A percentile compares a stretch with the other conserved stretches of the same genome.
Conservation (phyloP, 2,888 invertebrate genomes). For the Philhelius pedissequus region DNA sequence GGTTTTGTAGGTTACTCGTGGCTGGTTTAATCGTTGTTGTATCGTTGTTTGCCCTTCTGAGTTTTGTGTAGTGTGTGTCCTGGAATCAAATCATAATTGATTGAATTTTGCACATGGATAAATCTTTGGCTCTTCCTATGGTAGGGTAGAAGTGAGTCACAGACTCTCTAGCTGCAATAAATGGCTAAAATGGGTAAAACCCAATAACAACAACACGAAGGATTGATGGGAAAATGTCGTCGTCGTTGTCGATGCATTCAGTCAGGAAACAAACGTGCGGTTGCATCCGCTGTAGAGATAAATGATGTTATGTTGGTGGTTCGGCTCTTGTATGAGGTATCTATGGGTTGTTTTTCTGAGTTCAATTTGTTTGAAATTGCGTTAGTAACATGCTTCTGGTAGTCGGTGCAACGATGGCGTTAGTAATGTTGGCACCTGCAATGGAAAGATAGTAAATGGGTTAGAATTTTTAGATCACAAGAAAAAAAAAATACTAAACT, state of each 20-base stretch:
- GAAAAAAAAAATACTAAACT: background rate
- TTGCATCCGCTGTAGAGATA: conserved; percentile 60
- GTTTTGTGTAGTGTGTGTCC: conserved; percentile 36
- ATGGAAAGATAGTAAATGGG: conserved; percentile 56
- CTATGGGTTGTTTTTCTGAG: conserved; percentile 31
- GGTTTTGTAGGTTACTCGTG: conserved; percentile 39
- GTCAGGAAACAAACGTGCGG: conserved; percentile 64
- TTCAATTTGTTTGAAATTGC: conserved; percentile 58
- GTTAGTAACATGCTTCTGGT: conserved; percentile 49
- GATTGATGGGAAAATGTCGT: conserved; percentile 61
- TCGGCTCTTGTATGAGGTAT: background rate
- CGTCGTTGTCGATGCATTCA: conserved; percentile 55
- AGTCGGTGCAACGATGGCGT: background rate
- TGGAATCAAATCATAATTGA: conserved; percentile 68
- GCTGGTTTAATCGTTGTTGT: conserved; percentile 36
- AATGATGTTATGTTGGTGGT: conserved; percentile 51
- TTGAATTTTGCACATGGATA: conserved; percentile 67
- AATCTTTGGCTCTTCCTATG: conserved; percentile 54
- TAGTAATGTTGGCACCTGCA: conserved; percentile 42
- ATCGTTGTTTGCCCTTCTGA: conserved; percentile 18
- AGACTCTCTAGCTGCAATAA: background rate
- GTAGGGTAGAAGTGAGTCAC: background rate
- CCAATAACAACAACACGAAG: background rate
- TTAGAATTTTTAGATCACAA: conserved; percentile 13
- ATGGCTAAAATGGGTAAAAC: background rate